These are phyloP conservation scores for Pipra filicauda DNA, from an alignment of 2,113 vertebrate species.

Conservation along the genomic window DNA sequence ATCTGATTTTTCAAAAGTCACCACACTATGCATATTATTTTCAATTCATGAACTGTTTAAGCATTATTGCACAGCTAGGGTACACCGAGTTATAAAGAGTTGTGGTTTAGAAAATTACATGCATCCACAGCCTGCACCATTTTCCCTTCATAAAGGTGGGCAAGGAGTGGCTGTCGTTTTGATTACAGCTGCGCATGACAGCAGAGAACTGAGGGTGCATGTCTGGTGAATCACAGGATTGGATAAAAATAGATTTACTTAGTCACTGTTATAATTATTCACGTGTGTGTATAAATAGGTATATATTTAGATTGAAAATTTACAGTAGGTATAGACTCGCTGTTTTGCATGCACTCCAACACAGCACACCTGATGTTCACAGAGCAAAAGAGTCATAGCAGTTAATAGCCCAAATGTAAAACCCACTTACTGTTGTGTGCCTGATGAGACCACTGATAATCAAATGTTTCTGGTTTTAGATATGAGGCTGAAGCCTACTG, in stretches of 20 bases:
- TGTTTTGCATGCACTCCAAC: neutral
- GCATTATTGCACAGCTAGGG: neutral
- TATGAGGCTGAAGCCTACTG: neutral
- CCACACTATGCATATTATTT: neutral
- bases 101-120: neutral
- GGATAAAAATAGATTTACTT: neutral
- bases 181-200: neutral
- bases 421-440: neutral
- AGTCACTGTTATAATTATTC: neutral
- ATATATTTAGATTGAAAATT: neutral
- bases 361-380: neutral
- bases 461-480: neutral
- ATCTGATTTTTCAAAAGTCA: neutral
- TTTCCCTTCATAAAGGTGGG: neutral
- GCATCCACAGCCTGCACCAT: neutral
- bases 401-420: neutral
- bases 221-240: neutral
- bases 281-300: rapidly evolving
- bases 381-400: neutral
- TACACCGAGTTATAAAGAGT: neutral
- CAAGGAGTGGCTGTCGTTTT: neutral
- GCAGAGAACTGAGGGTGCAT: neutral
- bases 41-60: neutral
- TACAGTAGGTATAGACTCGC: neutral
- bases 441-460: neutral